Evolutionary conservation across 1,140 invertebrate genomes (phyloP).

Genomic region (Trachymyrmex septentrionalis): DNA sequence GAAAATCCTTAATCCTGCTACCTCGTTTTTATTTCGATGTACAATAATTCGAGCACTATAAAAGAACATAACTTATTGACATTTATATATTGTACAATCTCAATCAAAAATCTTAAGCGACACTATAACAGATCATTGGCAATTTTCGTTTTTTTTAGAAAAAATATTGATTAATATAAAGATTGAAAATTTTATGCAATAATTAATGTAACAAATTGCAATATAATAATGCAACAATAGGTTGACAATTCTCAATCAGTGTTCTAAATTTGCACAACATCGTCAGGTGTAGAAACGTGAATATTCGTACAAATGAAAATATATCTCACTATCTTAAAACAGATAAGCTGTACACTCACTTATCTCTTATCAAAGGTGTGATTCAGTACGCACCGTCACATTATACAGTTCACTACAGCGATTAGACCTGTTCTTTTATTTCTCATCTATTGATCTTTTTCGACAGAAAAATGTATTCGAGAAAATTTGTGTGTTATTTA

Average conservation of each 20-base stretch:
- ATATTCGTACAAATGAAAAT: slow-evolving; percentile 7
- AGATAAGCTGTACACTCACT: slow-evolving; percentile 46
- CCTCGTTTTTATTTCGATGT: neutral
- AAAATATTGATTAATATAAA: neutral
- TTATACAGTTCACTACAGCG: slow-evolving; percentile 14
- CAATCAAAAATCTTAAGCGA: neutral
- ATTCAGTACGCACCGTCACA: slow-evolving; percentile 30
- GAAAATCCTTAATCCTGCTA: slow-evolving; percentile 8
- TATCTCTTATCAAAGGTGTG: slow-evolving; percentile 59
- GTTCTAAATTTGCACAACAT: neutral
- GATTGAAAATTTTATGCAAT: neutral
- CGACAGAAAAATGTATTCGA: slow-evolving; percentile 76
- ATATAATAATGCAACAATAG: no score
- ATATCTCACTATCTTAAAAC: slow-evolving; percentile 29
- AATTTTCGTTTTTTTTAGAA: neutral
- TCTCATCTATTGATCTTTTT: neutral
- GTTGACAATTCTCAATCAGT: neutral
- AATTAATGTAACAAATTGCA: neutral
- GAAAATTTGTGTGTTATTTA: slow-evolving; percentile 79
- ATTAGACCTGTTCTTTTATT: neutral
- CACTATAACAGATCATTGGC: neutral
- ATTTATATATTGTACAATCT: neutral
- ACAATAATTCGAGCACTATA: neutral
- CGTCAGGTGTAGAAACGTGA: neutral
- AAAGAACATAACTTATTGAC: neutral